Percentiles rank a stretch among this genome's conserved stretches.
Conservation (phyloP, 2,797 vertebrate genomes). For the Leucoraja ocellata region DNA sequence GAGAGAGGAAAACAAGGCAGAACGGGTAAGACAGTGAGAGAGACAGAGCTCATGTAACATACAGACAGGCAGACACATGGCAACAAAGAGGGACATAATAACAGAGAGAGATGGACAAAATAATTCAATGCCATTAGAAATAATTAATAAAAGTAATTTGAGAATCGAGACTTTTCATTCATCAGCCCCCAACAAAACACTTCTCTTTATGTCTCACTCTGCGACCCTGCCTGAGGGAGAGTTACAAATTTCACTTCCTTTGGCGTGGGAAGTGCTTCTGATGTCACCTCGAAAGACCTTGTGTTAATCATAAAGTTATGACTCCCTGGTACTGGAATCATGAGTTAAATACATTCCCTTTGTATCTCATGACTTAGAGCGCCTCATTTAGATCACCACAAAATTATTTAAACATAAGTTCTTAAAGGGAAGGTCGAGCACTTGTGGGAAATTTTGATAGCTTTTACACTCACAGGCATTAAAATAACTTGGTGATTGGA, state of each 20-base stretch:
- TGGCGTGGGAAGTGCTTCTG: not conserved
- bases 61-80: not conserved
- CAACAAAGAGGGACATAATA: not conserved
- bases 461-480: not conserved
- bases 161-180: not conserved
- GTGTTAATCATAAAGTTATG: not conserved
- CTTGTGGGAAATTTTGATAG: not conserved
- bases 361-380: not conserved
- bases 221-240: too few species aligned
- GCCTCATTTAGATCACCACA: not conserved
- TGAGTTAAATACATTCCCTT: not conserved
- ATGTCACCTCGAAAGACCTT: not conserved
- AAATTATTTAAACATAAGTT: not conserved
- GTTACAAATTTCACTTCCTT: not conserved
- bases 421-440: too few species aligned
- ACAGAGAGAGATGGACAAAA: not conserved
- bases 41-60: too few species aligned
- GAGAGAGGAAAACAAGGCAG: too few species aligned
- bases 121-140: not conserved
- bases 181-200: not conserved
- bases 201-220: not conserved
- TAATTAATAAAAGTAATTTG: not conserved
- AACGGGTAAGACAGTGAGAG: too few species aligned
- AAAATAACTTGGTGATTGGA: not conserved
- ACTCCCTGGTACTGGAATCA: not conserved